Base-by-base conservation (phyloP, 1,140 invertebrate genomes). In the Drosophila nikananu region DNA sequence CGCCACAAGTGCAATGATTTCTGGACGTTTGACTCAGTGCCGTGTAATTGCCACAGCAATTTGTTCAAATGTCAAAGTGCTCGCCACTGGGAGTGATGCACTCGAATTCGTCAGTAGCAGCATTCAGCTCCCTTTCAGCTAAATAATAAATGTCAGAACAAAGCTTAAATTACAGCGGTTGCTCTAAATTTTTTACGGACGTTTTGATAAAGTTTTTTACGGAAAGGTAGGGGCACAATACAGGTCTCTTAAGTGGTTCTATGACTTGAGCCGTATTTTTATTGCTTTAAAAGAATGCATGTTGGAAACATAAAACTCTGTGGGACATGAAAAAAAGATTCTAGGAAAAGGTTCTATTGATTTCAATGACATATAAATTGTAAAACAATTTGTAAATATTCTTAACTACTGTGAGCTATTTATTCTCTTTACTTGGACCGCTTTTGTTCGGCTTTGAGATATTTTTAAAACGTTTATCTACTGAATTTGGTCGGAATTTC, bases 11-110 rank as follows among this genome's bases (percentile, higher is more conserved):
- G 82, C 77, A 84, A 84, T 84, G 82, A 84, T 84, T 84, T 84
- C 77, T 77, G 73, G 59, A 77, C 81, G 54, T 66, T 70, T 65
- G 64, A 44, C 79, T 86, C 81, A 75, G 72, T 63, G 48, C 72
- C 72, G 78, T 75, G 82, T 86, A 87, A 87, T 87, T 87, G 77
- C 75, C 79, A 65, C 48, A 70, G 86, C 83, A 87, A 87, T 87
- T 87, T 87, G 83, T 89, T 80, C 57, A 83, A 83, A 70, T 87
- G 80, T 83, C 83, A 86, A 46, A 63, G 81, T 67, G 65, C 37
- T 48, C 44, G 71, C 42, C 19, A 25, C 41, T n/a, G 35, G 44
- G 39, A 61, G 44, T 77, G 74, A 35, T 74, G 65, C 77, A 83
- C 81, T 64, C 68, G 57, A 84, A 84, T 76, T 72, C 66, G 60